Evolutionary conservation across 2,113 vertebrate genomes (phyloP).

Genomic region (Pseudorasbora parva): DNA sequence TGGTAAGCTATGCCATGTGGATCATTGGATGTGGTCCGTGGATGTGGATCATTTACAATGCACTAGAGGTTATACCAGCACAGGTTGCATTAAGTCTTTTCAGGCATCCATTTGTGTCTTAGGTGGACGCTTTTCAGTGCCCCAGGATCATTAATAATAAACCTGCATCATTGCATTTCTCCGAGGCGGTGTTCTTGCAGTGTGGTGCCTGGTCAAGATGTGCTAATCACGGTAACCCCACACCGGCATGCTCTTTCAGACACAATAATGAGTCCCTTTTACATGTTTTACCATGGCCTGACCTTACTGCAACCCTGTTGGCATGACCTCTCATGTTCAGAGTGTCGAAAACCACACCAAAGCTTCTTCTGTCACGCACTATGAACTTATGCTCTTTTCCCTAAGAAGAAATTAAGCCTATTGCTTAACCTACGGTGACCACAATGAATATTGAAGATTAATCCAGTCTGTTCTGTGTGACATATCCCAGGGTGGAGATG

Average conservation of each 20-base stretch:
- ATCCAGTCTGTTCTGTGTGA: not conserved
- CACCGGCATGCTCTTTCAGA: slow-evolving; percentile 25
- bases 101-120: not conserved
- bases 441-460: not conserved
- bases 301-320: not conserved
- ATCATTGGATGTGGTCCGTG: no score
- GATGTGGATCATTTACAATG: no score
- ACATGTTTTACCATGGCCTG: slow-evolving; percentile 14
- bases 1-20: no score
- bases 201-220: not conserved
- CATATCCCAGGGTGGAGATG: not conserved
- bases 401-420: not conserved
- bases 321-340: not conserved
- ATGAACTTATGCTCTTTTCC: not conserved
- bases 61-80: not conserved
- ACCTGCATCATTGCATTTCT: slow-evolving; percentile 32
- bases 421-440: not conserved
- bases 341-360: not conserved
- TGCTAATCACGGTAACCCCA: slow-evolving; percentile 49
- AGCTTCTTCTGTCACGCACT: not conserved
- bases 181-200: not conserved
- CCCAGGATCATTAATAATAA: slow-evolving; percentile 42
- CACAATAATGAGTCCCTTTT: slow-evolving; percentile 38
- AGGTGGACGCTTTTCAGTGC: not conserved
- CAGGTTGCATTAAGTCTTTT: not conserved